phyloP scores from a whole-genome alignment of 2,113 vertebrate species.

The Platycercus adscitus region DNA sequence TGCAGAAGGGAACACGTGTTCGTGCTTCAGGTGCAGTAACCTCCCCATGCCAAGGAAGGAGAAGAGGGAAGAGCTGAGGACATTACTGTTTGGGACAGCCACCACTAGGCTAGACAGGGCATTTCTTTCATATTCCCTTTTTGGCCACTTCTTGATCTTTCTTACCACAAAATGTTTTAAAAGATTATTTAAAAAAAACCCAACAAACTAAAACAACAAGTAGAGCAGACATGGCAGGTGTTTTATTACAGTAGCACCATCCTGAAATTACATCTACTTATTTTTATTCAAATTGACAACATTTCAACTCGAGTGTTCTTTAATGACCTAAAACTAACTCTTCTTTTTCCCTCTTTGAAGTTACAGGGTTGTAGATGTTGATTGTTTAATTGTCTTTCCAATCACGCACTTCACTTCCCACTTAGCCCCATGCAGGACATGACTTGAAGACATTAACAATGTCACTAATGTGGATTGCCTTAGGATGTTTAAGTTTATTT shows the following conservation, averaged over 20 bases:
- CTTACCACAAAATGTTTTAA: not conserved
- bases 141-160: not conserved
- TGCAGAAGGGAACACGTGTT: not conserved
- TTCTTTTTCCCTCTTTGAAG: constrained; percentile 53
- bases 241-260: constrained; percentile 7
- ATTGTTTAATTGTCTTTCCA: constrained; percentile 63
- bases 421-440: constrained; percentile 50
- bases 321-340: constrained; percentile 51
- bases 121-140: not conserved
- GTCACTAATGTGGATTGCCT: constrained; percentile 64
- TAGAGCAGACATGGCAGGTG: not conserved
- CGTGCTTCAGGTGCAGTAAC: not conserved
- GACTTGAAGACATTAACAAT: constrained; percentile 65
- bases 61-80: not conserved
- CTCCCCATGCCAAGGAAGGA: not conserved
- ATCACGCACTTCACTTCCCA: constrained; percentile 58
- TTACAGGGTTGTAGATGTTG: constrained; percentile 51
- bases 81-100: not conserved
- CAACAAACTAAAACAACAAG: not conserved
- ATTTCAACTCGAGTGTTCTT: constrained; percentile 39
- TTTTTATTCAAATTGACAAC: constrained; percentile 45
- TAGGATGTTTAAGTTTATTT: constrained; percentile 69
- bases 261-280: constrained; percentile 24
- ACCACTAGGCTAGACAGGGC: not conserved
- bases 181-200: not conserved